phyloP scores from a whole-genome alignment of 2,113 vertebrate genomes.

The Microcebus lehilahytsara region DNA sequence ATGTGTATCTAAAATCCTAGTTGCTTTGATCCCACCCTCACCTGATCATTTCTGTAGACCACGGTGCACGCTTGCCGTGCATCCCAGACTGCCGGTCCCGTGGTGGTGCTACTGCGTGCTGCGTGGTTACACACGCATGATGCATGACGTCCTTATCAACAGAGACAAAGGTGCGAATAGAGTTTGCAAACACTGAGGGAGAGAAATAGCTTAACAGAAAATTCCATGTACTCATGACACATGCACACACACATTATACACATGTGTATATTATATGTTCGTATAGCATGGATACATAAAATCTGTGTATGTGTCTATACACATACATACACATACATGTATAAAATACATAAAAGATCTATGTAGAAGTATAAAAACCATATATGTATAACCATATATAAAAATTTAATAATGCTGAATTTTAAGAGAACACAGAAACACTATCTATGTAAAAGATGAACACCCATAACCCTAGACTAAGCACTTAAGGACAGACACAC shows the following conservation, averaged over 20 bases:
- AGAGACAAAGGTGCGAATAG: fast-evolving
- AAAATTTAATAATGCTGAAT: neutral
- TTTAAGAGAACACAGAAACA: neutral
- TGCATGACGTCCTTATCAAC: neutral
- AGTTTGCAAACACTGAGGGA: neutral
- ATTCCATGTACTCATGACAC: fast-evolving
- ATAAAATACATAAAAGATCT: neutral
- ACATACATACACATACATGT: too few species aligned
- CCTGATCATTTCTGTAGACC: conserved; percentile 45
- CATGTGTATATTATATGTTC: too few species aligned
- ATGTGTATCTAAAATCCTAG: conserved; percentile 45
- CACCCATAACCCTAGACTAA: neutral
- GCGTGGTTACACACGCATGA: too few species aligned
- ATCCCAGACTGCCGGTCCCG: too few species aligned
- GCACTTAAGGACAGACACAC: too few species aligned
- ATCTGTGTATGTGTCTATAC: fast-evolving
- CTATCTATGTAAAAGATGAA: neutral
- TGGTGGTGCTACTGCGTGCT: too few species aligned
- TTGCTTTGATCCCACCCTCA: conserved; percentile 60
- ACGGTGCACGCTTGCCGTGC: too few species aligned
- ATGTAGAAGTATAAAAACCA: neutral
- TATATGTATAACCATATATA: too few species aligned
- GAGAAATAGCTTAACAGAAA: fast-evolving
- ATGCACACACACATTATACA: too few species aligned
- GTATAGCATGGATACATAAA: neutral